Evolutionary conservation across 2,797 vertebrate species (phyloP), one percentile per base, ranked within the genome.

Genomic region (Synanceia verrucosa): DNA sequence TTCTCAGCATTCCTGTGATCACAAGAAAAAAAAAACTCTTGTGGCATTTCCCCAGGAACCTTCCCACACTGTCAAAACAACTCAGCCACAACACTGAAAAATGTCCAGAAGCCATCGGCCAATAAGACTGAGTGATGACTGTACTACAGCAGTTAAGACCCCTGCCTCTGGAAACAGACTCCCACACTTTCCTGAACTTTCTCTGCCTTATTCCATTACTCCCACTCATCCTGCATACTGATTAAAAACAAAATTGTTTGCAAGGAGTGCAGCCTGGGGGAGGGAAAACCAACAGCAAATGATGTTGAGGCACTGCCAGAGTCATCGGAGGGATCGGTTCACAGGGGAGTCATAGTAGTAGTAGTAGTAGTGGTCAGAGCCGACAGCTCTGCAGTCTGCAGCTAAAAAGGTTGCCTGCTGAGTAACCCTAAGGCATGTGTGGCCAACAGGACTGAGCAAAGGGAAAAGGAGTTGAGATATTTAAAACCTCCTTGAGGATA

Each of bases 41-140:
- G 48, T 75, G 78, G 86, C 78, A 86, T 91, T 90, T 92, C 84
- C 82, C 65, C 74, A 86, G 88, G 88, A 90, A 84, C 79, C 76
- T 80, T 81, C 83, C 79, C 69, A 82, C 85, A 77, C 60, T 71
- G 66, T 86, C 81, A 86, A 85, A 91, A 83, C 81, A 88, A 82
- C 48, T 11, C n/a, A 2, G 55, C 48, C 64, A 56, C 64, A 58
- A 62, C 14, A n/a, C 46, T 44, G 69, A 78, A 55, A 69, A 81
- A 78, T 26, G 75, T 72, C 68, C 70, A 61, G 62, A 26, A 36
- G 65, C 63, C 44, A 53, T 6, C 8, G 9, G 36, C 24, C 68
- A 78, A 13, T 21, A 44, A 65, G 66, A 60, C 21, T 57, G 47
- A 80, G 57, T 14, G 31, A 65, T 50, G 73, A 56, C 66, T 59